A percentile compares a stretch with the other conserved stretches of the same genome.
Evolutionary conservation across 2,113 vertebrate species (phyloP).

Genomic region (Plestiodon gilberti): DNA sequence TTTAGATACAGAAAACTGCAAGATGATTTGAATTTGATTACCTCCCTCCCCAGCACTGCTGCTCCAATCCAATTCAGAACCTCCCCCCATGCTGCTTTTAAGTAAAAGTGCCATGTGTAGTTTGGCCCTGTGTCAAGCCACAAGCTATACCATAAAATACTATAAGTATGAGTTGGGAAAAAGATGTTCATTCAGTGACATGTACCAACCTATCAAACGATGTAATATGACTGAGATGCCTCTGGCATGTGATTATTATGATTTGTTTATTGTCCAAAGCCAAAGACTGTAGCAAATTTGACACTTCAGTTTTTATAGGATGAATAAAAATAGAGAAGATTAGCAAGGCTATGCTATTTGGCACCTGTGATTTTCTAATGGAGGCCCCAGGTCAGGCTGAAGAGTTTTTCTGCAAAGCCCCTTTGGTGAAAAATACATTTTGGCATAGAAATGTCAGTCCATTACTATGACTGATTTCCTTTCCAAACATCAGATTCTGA

Average conservation of each 20-base stretch:
- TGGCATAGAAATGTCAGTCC: slow-evolving; percentile 40
- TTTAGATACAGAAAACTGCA: too few species aligned
- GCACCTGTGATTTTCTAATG: slow-evolving; percentile 5
- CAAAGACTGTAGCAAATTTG: neutral
- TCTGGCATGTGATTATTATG: neutral
- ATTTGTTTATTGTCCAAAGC: neutral
- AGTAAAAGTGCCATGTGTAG: neutral
- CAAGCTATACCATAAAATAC: neutral
- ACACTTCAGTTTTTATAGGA: neutral
- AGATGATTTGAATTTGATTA: too few species aligned
- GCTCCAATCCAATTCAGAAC: neutral
- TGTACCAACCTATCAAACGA: neutral
- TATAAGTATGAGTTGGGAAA: too few species aligned
- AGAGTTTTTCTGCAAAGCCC: slow-evolving; percentile 38
- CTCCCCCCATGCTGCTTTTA: neutral
- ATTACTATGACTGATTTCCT: slow-evolving; percentile 27
- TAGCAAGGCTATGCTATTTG: neutral
- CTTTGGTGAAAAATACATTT: slow-evolving; percentile 10
- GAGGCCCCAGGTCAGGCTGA: neutral
- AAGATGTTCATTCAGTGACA: neutral
- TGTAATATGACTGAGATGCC: slow-evolving; percentile 7
- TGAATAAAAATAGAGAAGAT: neutral
- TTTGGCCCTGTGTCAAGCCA: neutral
- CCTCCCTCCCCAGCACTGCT: too few species aligned
- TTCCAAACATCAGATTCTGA: neutral